Conservation (phyloP, 2,113 vertebrate species). For the Falcunculus frontatus region DNA sequence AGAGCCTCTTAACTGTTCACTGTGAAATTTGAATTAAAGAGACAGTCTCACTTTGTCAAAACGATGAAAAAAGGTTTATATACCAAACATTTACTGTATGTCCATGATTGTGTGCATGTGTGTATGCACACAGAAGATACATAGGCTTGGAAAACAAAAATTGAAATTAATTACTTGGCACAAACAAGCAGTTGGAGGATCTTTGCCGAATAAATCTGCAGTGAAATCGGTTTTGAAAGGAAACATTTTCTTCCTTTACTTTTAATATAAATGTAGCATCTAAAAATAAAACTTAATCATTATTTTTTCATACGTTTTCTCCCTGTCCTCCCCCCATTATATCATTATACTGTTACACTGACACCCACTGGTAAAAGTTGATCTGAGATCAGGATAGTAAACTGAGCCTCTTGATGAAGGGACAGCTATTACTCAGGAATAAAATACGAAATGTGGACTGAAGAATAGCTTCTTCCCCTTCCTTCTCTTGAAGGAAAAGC, state of each 20-base stretch:
- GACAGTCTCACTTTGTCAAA: slow-evolving; percentile 4
- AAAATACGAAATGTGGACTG: background rate
- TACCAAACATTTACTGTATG: background rate
- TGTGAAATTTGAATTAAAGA: slow-evolving; percentile 55
- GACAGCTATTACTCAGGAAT: background rate
- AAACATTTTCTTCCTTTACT: background rate
- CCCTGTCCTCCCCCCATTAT: background rate
- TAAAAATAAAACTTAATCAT: slow-evolving; percentile 4
- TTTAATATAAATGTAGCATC: background rate
- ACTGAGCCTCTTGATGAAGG: background rate
- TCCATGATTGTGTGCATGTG: background rate
- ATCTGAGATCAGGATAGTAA: background rate
- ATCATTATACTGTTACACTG: slow-evolving; percentile 43
- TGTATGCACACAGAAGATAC: background rate
- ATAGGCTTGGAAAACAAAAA: background rate
- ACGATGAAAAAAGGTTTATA: background rate
- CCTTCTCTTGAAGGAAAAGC: background rate
- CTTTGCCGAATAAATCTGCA: background rate
- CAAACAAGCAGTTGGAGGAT: background rate
- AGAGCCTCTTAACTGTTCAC: slow-evolving; percentile 32
- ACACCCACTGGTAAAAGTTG: slow-evolving; percentile 46
- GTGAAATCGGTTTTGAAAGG: background rate
- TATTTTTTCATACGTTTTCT: background rate
- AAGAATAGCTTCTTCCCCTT: background rate
- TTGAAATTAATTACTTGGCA: background rate